Base-by-base conservation (phyloP, 2,113 vertebrate genomes). In the Hypomesus transpacificus region DNA sequence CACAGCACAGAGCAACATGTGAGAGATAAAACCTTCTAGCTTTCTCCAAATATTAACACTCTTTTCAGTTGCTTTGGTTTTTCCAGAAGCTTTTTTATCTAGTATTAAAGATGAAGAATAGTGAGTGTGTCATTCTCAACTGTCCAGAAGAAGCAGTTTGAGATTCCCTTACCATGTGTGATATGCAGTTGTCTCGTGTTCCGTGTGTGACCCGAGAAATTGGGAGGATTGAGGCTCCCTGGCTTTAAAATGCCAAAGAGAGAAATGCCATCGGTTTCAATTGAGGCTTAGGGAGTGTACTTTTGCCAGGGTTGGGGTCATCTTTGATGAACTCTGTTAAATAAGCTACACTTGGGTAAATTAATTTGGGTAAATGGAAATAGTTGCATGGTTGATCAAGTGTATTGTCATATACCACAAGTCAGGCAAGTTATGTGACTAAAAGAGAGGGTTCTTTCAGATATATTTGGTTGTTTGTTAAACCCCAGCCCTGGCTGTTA, bases 401-500 rank as follows among this genome's bases (percentile, higher is more conserved):
- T 46, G 6, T 46, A 9, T 46, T 11, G 9, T 46, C 8, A 46
- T 46, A 9, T 46, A 46, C 7, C 39, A 46, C 39, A 46, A 46
- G 9, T 46, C 39, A 11, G 39, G 39, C 39, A 46, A 46, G 39
- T 46, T 46, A 46, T 46, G 39, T 8, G 39, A 46, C 7, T 46
- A 46, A 46, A 46, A 46, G 39, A 46, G 39, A 46, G 39, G 39
- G 39, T 46, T 46, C 1, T 46, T 46, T 63, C 28, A 17, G 28
- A 63, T 61, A n/a, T n/a, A 63, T 26, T 63, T 63, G 16, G 59
- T 46, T 61, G 21, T 61, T 46, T 61, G 21, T 61, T 61, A 24
- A 61, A 46, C 14, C 59, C 14, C 59, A 61, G 9, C 24, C 61
- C 61, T 34, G 61, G 26, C 14, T 34, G 16, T 63, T 63, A 34